Percentiles rank a stretch among this genome's conserved stretches.
phyloP scores from a whole-genome alignment of 2,888 invertebrate genomes.

The Eupithecia exiguata region DNA sequence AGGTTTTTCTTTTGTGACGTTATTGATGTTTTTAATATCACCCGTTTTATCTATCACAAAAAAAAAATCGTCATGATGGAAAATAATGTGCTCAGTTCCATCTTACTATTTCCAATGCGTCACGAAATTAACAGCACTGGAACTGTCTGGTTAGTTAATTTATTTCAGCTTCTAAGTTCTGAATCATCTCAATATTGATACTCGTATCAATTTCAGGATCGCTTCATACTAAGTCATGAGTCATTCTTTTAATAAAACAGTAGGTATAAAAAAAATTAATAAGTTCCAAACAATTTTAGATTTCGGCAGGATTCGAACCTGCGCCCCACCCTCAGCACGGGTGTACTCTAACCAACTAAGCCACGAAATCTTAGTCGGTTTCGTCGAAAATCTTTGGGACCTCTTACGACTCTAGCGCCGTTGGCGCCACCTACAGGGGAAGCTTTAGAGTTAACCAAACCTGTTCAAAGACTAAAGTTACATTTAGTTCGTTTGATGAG shows the following conservation, averaged over 20 bases:
- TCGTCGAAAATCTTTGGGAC: too few species aligned
- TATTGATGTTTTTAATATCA: not conserved
- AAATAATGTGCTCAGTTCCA: conserved; percentile 16
- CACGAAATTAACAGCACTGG: conserved; percentile 24
- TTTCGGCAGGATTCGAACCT: too few species aligned
- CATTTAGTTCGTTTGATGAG: too few species aligned
- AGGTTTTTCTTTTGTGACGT: not conserved
- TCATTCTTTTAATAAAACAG: not conserved
- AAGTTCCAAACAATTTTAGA: too few species aligned
- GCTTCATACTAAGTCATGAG: not conserved
- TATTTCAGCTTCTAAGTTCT: conserved; percentile 21
- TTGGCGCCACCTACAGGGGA: too few species aligned
- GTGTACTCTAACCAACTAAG: too few species aligned
- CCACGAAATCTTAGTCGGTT: too few species aligned
- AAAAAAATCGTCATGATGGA: not conserved
- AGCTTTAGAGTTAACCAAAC: too few species aligned
- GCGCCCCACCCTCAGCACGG: too few species aligned
- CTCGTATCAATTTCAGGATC: conserved; percentile 23
- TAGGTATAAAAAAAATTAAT: too few species aligned
- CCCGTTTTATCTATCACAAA: not conserved
- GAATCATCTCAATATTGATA: conserved; percentile 27
- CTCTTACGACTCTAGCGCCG: too few species aligned
- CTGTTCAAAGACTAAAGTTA: too few species aligned
- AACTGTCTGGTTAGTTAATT: conserved; percentile 26
- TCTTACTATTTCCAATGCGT: conserved; percentile 27